phyloP scores from a whole-genome alignment of 2,888 invertebrate genomes.

The Cheilosia impressa region DNA sequence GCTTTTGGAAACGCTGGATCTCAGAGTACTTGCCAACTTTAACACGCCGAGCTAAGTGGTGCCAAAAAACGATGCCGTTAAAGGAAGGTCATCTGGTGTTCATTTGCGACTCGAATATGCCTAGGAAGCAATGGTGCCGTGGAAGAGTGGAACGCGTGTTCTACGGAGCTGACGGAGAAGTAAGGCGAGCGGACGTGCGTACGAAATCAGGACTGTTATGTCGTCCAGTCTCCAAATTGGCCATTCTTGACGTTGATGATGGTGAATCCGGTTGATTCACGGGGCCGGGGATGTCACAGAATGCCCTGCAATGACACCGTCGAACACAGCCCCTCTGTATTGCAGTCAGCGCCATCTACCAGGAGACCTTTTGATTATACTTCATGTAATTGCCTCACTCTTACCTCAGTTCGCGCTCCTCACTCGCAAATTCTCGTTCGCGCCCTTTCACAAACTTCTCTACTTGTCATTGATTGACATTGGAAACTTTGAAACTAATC shows the following conservation, averaged over 20 bases:
- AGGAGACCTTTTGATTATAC: too few relatives aligned
- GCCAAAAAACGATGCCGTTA: not conserved
- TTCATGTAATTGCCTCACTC: too few relatives aligned
- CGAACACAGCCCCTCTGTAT: too few relatives aligned
- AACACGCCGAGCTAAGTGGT: conserved; percentile 40
- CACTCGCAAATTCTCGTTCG: too few relatives aligned
- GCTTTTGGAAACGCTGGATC: conserved; percentile 25
- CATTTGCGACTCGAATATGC: conserved; percentile 27
- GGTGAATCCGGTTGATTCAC: conserved; percentile 16
- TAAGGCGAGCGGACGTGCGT: conserved; percentile 13
- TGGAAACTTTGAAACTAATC: too few relatives aligned
- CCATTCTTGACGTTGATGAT: not conserved
- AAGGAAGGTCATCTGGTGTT: conserved; percentile 13
- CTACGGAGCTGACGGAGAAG: conserved; percentile 17
- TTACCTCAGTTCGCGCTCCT: too few relatives aligned
- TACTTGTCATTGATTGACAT: too few relatives aligned
- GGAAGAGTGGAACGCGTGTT: conserved; percentile 5
- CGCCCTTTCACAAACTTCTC: too few relatives aligned
- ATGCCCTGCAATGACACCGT: too few relatives aligned
- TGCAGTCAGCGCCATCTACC: too few relatives aligned
- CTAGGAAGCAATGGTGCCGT: conserved; percentile 26
- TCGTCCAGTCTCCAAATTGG: not conserved
- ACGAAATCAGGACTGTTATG: not conserved
- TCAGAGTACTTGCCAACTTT: conserved; percentile 28
- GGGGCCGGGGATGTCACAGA: not conserved